These are phyloP conservation scores for Lagocephalus sceleratus DNA, from an alignment of 2,797 vertebrate genomes.

Conservation along the genomic window DNA sequence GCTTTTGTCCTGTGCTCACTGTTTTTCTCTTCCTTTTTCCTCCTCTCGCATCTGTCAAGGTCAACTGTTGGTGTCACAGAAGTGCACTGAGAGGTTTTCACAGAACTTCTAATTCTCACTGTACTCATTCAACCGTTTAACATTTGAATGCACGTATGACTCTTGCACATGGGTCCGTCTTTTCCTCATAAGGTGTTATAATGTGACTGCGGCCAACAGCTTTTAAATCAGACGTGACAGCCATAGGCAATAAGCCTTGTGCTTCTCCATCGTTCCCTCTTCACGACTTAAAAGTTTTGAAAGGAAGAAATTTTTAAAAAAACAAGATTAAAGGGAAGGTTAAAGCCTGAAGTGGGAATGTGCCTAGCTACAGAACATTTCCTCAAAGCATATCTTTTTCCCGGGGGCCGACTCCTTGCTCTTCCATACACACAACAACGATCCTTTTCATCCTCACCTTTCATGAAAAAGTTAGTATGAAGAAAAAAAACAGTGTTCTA, in stretches of 20 bases:
- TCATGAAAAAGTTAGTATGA: constrained; percentile 54
- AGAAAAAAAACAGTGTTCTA: constrained; percentile 44
- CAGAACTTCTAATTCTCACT: too few species aligned
- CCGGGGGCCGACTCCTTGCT: constrained; percentile 49
- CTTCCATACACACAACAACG: constrained; percentile 43
- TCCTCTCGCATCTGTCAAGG: not conserved
- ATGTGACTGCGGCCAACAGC: not conserved
- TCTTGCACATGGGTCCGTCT: too few species aligned
- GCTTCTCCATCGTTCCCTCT: constrained; percentile 2
- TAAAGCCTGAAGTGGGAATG: constrained; percentile 34
- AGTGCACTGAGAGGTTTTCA: too few species aligned
- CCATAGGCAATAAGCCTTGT: not conserved
- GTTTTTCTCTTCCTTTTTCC: not conserved
- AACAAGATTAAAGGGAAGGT: constrained; percentile 36
- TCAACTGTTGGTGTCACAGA: too few species aligned
- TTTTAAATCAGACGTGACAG: not conserved
- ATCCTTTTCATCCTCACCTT: constrained; percentile 56
- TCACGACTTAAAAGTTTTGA: constrained; percentile 15
- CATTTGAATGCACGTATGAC: too few species aligned
- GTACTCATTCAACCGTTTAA: too few species aligned
- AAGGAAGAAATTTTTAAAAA: constrained; percentile 14
- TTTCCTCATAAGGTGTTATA: too few species aligned
- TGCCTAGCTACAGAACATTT: constrained; percentile 44
- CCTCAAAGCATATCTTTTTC: constrained; percentile 49
- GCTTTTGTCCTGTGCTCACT: too few species aligned